Conservation (phyloP, 2,888 invertebrate genomes). For the Neoitamus cyanurus region DNA sequence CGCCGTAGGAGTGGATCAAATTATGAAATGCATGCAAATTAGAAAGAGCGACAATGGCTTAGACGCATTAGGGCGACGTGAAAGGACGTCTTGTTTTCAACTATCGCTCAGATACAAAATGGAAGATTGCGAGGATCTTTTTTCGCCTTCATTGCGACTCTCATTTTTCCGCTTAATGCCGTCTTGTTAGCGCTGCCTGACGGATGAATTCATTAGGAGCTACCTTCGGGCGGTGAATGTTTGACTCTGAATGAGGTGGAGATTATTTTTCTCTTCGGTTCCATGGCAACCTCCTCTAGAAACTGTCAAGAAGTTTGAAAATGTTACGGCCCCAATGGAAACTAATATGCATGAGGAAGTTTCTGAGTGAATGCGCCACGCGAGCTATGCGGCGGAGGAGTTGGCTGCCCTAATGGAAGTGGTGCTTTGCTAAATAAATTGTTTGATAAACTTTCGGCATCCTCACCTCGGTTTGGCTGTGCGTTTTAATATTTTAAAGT, state of each 20-base stretch:
- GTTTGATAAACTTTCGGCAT: neutral
- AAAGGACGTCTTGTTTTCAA: constrained; percentile 39
- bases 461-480: neutral
- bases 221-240: constrained; percentile 29
- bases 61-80: constrained; percentile 32
- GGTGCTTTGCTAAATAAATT: neutral
- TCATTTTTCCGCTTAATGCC: constrained; percentile 24
- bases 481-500: neutral
- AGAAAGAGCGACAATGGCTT: constrained; percentile 32
- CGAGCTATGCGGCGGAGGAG: neutral
- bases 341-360: constrained; percentile 31
- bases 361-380: constrained; percentile 13
- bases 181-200: constrained; percentile 26
- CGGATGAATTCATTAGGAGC: constrained; percentile 38
- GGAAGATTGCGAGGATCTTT: constrained; percentile 26
- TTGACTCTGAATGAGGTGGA: constrained; percentile 31
- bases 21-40: constrained; percentile 41
- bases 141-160: constrained; percentile 6
- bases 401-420: neutral
- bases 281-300: constrained; percentile 2
- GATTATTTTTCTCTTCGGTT: neutral
- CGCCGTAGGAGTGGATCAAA: constrained; percentile 35
- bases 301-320: constrained; percentile 36
- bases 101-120: constrained; percentile 19
- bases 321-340: constrained; percentile 12